A percentile compares a stretch with the other conserved stretches of the same genome.
Conservation (phyloP, 2,797 vertebrate species). For the Pteropus rufus region DNA sequence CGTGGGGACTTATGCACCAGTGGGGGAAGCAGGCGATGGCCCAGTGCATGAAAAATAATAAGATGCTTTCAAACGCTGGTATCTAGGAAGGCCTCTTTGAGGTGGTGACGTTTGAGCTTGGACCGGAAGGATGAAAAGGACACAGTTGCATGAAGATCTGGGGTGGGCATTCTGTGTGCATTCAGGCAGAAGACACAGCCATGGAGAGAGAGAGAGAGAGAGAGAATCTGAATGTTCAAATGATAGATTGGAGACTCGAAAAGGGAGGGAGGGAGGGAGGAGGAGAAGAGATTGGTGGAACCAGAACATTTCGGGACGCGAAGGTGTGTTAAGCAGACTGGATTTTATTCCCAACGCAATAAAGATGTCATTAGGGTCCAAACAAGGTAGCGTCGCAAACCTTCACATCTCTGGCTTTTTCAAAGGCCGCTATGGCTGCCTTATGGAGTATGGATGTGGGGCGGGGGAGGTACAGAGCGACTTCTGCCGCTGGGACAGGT, state of each 20-base stretch:
- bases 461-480: not conserved
- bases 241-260: not conserved
- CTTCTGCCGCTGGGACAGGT: not conserved
- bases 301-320: not conserved
- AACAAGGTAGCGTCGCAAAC: fast-evolving
- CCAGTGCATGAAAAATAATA: not conserved
- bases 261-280: too few relatives aligned
- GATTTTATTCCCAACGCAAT: not conserved
- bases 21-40: not conserved
- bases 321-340: not conserved
- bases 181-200: not conserved
- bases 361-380: not conserved
- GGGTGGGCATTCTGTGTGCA: not conserved
- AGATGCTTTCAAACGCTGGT: not conserved
- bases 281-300: not conserved
- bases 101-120: not conserved
- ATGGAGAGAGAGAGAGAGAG: not conserved
- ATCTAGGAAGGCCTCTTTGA: not conserved
- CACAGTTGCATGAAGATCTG: not conserved
- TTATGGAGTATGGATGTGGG: not conserved
- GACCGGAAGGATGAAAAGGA: not conserved
- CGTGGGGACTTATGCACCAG: not conserved
- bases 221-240: not conserved
- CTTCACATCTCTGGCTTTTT: not conserved
- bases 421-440: not conserved